A percentile compares a stretch with the other conserved stretches of the same genome.
phyloP scores from a whole-genome alignment of 64 coral and sea anemone genomes.

The Stylophora pistillata region DNA sequence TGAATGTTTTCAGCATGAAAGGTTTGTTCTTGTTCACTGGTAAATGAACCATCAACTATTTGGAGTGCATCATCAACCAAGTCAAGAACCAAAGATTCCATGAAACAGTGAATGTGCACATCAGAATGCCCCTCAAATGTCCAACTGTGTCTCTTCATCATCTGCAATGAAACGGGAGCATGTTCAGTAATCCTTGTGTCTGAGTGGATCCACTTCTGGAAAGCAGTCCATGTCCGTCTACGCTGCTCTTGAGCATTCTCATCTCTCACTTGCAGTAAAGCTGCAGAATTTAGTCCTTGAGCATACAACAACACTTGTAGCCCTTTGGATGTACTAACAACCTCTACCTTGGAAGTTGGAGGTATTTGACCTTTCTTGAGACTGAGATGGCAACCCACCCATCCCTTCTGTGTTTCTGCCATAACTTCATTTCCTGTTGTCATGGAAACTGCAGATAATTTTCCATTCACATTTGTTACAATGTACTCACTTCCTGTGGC shows the following conservation, averaged over 20 bases:
- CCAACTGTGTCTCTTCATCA: conserved; percentile 37
- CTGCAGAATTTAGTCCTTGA: conserved; percentile 40
- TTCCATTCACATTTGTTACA: conserved; percentile 59
- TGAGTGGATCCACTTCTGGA: conserved; percentile 7
- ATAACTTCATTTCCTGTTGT: conserved; percentile 78
- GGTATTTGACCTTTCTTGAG: conserved; percentile 52
- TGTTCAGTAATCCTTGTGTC: background rate
- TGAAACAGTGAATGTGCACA: conserved; percentile 53
- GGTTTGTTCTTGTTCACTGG: background rate
- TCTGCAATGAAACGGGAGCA: background rate
- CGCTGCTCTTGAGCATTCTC: conserved; percentile 25
- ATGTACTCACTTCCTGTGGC: conserved; percentile 74
- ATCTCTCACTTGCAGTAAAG: conserved; percentile 78
- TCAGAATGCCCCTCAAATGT: conserved; percentile 45
- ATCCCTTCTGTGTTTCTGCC: conserved; percentile 49
- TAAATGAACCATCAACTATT: conserved; percentile 65
- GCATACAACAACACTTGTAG: conserved; percentile 69
- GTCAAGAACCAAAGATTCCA: conserved; percentile 69
- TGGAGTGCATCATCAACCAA: conserved; percentile 66
- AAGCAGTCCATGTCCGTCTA: conserved; percentile 42
- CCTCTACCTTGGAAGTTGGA: conserved; percentile 49
- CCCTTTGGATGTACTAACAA: conserved; percentile 40
- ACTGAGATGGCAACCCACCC: conserved; percentile 74
- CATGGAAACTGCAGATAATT: conserved; percentile 69
- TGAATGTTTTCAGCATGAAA: conserved; percentile 59